These are phyloP conservation scores for Caenorhabditis briggsae DNA, from an alignment of 1,140 invertebrate genomes.

Conservation along the genomic window DNA sequence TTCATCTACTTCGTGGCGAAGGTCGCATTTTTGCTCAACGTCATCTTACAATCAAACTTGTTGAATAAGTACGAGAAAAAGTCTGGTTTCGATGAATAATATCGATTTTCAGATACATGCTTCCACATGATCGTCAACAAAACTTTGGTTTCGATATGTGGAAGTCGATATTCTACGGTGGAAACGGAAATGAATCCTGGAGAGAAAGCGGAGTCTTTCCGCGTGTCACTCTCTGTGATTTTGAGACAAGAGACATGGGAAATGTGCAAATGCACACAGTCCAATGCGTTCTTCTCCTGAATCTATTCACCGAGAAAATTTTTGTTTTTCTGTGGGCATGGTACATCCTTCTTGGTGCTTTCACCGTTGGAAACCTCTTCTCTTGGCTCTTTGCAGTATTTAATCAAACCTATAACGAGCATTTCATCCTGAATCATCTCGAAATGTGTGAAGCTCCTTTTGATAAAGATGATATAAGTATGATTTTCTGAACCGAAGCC, in stretches of 20 bases:
- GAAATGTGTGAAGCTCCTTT: slow-evolving; percentile 74
- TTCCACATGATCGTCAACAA: slow-evolving; percentile 62
- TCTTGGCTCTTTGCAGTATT: slow-evolving; percentile 73
- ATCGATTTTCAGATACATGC: slow-evolving; percentile 68
- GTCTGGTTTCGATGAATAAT: background rate
- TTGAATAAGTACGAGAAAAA: slow-evolving; percentile 64
- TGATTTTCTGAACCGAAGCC: background rate
- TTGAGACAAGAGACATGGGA: slow-evolving; percentile 78
- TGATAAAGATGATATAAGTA: slow-evolving; percentile 66
- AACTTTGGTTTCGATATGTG: slow-evolving; percentile 71
- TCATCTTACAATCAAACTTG: slow-evolving; percentile 67
- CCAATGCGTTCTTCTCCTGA: slow-evolving; percentile 70
- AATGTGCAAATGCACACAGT: slow-evolving; percentile 75
- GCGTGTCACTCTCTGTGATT: slow-evolving; percentile 80
- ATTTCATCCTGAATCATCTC: slow-evolving; percentile 75
- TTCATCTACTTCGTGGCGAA: slow-evolving; percentile 75
- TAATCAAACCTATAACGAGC: slow-evolving; percentile 70
- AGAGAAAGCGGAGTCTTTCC: slow-evolving; percentile 79
- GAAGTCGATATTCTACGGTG: slow-evolving; percentile 59
- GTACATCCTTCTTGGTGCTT: slow-evolving; percentile 69
- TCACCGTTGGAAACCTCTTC: slow-evolving; percentile 72
- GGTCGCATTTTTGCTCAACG: slow-evolving; percentile 73
- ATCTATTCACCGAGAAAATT: slow-evolving; percentile 68
- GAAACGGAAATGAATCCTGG: slow-evolving; percentile 72
- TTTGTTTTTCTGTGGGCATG: slow-evolving; percentile 75